Evolutionary conservation across 37 sponge, comb jelly and placozoan species (phyloP).

Genomic region (Amphimedon queenslandica): DNA sequence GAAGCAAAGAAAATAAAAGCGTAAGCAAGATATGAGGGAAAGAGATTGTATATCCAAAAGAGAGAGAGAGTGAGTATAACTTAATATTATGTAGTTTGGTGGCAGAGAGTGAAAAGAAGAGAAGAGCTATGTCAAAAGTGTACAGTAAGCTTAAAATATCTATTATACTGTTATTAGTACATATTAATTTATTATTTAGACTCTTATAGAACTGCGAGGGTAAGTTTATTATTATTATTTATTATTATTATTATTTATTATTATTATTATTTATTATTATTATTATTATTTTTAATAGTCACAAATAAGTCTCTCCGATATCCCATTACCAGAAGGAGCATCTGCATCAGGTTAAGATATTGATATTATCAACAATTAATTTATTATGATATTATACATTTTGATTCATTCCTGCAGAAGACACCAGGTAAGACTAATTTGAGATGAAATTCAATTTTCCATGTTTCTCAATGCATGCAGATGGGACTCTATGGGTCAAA

Average conservation of each 20-base stretch:
- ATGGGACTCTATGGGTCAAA: too few species aligned
- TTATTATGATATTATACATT: too few species aligned
- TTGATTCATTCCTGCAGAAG: too few species aligned
- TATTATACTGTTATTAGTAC: neutral
- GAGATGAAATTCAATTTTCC: too few species aligned
- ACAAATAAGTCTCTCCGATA: conserved; percentile 54
- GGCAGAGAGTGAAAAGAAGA: conserved; percentile 52
- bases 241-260: neutral
- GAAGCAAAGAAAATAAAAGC: conserved; percentile 44
- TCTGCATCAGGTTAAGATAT: neutral
- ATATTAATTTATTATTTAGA: conserved; percentile 2
- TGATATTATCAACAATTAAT: too few species aligned
- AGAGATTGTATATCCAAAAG: too few species aligned
- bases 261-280: neutral
- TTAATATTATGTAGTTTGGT: conserved; percentile 35
- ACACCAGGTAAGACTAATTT: too few species aligned
- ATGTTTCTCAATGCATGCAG: too few species aligned
- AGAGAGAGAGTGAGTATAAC: neutral
- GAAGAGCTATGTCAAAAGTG: conserved; percentile 53
- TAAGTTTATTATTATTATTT: neutral
- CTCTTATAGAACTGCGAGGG: conserved; percentile 52
- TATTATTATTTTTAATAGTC: conserved; percentile 24
- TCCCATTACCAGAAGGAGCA: conserved; percentile 59
- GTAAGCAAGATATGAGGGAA: conserved; percentile 16
- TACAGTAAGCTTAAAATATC: conserved; percentile 36